These are phyloP conservation scores for Crossocerus cetratus DNA, from an alignment of 2,888 invertebrate species.

Conservation along the genomic window DNA sequence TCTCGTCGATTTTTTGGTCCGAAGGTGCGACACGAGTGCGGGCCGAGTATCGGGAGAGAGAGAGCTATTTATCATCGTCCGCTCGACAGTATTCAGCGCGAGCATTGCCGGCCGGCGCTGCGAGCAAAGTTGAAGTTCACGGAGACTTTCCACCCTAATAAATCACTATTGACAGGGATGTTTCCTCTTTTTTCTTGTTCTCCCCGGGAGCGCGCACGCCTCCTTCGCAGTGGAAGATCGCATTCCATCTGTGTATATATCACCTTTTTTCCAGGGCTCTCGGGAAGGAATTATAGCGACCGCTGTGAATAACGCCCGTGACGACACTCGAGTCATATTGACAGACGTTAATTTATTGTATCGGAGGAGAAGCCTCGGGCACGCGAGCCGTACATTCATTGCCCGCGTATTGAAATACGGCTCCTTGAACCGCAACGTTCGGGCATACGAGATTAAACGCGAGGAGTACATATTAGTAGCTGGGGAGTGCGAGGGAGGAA, in stretches of 20 bases:
- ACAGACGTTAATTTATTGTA: too few species aligned
- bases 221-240: conserved; percentile 8
- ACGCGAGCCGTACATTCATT: neutral
- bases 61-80: conserved; percentile 37
- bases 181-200: conserved; percentile 24
- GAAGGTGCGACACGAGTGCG: too few species aligned
- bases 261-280: neutral
- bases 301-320: too few species aligned
- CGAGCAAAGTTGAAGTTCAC: conserved; percentile 41
- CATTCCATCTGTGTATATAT: conserved; percentile 21
- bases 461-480: neutral
- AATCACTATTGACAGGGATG: conserved; percentile 45
- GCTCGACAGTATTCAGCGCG: conserved; percentile 28
- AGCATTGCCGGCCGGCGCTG: conserved; percentile 11
- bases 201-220: neutral
- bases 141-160: conserved; percentile 33
- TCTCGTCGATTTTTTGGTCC: neutral
- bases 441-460: neutral
- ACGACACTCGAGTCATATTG: too few species aligned
- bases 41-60: conserved; percentile 3
- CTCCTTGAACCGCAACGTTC: neutral
- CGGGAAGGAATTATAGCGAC: too few species aligned
- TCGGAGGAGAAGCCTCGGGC: neutral
- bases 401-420: neutral
- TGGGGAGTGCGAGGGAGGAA: neutral